These are phyloP conservation scores for Eulemur albifrons DNA, from an alignment of 2,797 vertebrate genomes.

Conservation along the genomic window DNA sequence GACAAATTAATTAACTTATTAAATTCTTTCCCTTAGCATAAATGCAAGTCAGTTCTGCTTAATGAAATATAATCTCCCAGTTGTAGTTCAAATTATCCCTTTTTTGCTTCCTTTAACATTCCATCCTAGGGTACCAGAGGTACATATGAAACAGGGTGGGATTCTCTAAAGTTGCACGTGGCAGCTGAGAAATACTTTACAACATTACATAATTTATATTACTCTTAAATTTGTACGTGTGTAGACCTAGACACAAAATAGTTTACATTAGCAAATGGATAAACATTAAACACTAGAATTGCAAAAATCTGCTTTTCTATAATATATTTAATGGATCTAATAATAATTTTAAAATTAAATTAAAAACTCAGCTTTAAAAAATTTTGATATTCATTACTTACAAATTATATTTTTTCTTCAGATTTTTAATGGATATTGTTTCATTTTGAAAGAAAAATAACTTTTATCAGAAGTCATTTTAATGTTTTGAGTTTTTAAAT, in stretches of 20 bases:
- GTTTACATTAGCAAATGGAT: background rate
- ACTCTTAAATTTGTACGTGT: background rate
- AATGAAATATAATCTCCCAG: background rate
- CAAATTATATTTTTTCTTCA: background rate
- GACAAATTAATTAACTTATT: constrained; percentile 24
- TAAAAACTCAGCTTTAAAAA: background rate
- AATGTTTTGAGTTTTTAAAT: background rate
- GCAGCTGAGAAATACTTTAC: background rate
- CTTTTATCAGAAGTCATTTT: background rate
- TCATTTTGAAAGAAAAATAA: background rate
- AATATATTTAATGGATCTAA: background rate
- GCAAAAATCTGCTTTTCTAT: background rate
- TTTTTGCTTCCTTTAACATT: background rate
- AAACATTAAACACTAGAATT: background rate
- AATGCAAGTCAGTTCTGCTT: background rate
- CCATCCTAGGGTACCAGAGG: background rate
- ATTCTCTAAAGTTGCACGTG: background rate
- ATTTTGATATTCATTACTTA: background rate
- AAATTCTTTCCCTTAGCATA: background rate
- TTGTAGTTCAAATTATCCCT: background rate
- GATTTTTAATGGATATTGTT: background rate
- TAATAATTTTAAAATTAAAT: background rate
- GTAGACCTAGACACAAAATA: background rate
- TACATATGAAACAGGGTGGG: background rate
- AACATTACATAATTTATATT: background rate